Conservation (phyloP, 2,888 invertebrate genomes). For the Trachelus troglodyta region DNA sequence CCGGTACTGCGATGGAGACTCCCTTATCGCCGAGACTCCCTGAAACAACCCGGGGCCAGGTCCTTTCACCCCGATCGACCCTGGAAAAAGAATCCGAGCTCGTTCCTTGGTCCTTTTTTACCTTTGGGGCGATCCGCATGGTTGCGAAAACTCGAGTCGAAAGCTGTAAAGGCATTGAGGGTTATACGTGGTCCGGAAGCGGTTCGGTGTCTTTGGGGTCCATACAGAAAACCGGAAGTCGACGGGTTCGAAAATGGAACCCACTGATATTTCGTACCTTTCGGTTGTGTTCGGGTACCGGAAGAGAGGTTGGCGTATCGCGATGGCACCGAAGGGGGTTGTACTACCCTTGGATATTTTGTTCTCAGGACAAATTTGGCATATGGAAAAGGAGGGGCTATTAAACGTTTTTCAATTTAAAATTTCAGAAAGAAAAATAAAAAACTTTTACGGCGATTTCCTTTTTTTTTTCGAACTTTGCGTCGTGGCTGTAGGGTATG, state of each 20-base stretch:
- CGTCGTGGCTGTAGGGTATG: background rate
- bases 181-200: background rate
- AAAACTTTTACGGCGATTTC: background rate
- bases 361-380: background rate
- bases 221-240: background rate
- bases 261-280: background rate
- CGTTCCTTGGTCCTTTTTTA: background rate
- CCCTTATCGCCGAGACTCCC: background rate
- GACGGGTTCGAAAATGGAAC: background rate
- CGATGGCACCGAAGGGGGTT: background rate
- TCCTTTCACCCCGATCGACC: background rate
- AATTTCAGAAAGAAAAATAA: no score
- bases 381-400: background rate
- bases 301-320: background rate
- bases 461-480: background rate
- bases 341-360: background rate
- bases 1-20: background rate
- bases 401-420: background rate
- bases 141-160: background rate
- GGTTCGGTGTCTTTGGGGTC: background rate
- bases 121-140: background rate
- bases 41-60: background rate
- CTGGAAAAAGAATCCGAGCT: background rate
- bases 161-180: background rate
- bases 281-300: accelerated